Evolutionary conservation across 2,113 vertebrate genomes (phyloP), one percentile per base, ranked within the genome.

Genomic region (Phrynosoma platyrhinos): DNA sequence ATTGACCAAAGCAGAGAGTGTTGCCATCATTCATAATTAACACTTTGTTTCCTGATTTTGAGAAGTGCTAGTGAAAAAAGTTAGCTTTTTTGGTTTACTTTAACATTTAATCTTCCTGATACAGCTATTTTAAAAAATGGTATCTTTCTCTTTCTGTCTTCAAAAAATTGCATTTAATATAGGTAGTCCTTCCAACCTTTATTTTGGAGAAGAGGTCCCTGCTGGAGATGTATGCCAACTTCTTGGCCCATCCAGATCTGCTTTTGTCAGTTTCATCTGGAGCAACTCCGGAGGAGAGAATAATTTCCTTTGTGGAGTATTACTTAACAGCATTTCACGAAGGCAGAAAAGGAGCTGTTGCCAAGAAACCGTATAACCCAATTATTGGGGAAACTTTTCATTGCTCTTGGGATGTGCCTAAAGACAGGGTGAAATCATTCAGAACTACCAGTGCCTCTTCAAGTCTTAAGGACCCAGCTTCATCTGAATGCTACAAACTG

Each of bases 221-320:
- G 92, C 97, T 99, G 96, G 98, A 99, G 97, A 99, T 99, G 98
- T 99, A 98, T 7, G 98, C 98, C 75, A 98, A 99, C 96, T 99
- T 99, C 94, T 98, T 99, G 98, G 98, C 98, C 7, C 98, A 99
- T 93, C 98, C 98, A 0, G 98, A 99, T 95, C 96, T 99, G 96
- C 98, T 99, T 95, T 96, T 99, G 96, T 98, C 98, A 36, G 94
- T 99, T 94, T 96, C 98, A 2, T 96, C 97, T 0, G 98, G 97
- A 58, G 94, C 96, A 94, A 98, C 97, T 0, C 96, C 98, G 0
- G 98, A 99, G 96, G 98, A 99, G 89, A 96, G 98, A 81, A 98
- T 98, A 89, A 97, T 99, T 58, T 96, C 97, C 93, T 99, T 99
- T 40, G 98, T 99, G 90, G 98, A 99, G 94, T 99, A 99, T 95